Evolutionary conservation across 2,888 invertebrate species (phyloP).

Genomic region (Empis stercorea): DNA sequence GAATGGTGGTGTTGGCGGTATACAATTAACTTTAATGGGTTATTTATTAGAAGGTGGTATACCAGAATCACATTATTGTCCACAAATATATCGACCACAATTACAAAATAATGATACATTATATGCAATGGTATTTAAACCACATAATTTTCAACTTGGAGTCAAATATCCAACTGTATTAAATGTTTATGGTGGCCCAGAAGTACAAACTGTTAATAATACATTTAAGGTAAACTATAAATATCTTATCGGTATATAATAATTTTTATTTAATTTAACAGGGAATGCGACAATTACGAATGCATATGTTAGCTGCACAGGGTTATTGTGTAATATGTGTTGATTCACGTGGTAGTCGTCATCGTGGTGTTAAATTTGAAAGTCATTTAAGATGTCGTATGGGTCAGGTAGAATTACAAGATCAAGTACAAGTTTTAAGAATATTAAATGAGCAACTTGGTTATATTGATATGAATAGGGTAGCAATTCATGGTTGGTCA

Average conservation of each 20-base stretch:
- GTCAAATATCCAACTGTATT: constrained; percentile 80
- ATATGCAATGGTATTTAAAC: constrained; percentile 84
- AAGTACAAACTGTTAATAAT: constrained; percentile 94
- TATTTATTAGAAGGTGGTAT: constrained; percentile 52
- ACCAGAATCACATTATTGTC: constrained; percentile 49
- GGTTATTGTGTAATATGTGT: constrained; percentile 94
- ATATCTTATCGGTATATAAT: neutral
- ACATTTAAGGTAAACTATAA: constrained; percentile 75
- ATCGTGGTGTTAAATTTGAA: constrained; percentile 86
- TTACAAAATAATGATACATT: constrained; percentile 56
- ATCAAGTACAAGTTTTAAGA: constrained; percentile 88
- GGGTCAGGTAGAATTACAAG: constrained; percentile 87
- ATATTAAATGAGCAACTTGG: constrained; percentile 72
- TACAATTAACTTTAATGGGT: constrained; percentile 55
- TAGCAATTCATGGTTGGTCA: constrained; percentile 98
- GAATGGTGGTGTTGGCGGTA: constrained; percentile 55
- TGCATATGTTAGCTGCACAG: constrained; percentile 89
- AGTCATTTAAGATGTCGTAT: constrained; percentile 77
- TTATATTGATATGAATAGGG: constrained; percentile 80
- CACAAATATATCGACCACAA: constrained; percentile 58
- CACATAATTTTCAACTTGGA: constrained; percentile 48
- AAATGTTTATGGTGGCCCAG: constrained; percentile 97
- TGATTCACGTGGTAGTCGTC: constrained; percentile 90
- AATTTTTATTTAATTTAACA: constrained; percentile 26
- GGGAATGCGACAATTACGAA: constrained; percentile 80